Conservation (phyloP, 2,888 invertebrate species). For the Pseudeuparius sepicola region DNA sequence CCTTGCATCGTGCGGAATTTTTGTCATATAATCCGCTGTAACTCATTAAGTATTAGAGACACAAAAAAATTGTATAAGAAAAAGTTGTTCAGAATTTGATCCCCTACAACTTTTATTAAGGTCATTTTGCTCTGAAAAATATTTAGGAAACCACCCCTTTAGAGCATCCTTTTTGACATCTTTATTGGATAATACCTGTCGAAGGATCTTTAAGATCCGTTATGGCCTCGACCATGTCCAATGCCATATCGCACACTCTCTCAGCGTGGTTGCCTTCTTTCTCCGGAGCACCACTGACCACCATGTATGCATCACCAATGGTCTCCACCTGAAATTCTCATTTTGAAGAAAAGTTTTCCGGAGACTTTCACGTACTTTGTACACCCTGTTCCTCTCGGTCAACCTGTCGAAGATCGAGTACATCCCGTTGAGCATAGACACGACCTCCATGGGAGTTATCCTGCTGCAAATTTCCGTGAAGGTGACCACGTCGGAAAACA, state of each 20-base stretch:
- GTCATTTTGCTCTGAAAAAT: too few species aligned
- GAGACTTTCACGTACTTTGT: too few species aligned
- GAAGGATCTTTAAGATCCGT: constrained; percentile 86
- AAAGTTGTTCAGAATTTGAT: too few species aligned
- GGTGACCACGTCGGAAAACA: constrained; percentile 96
- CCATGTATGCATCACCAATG: constrained; percentile 98
- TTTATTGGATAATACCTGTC: too few species aligned
- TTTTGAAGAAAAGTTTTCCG: too few species aligned
- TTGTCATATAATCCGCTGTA: too few species aligned
- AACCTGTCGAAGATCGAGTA: constrained; percentile 94
- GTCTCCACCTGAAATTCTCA: constrained; percentile 88
- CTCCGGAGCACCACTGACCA: constrained; percentile 90
- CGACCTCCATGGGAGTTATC: constrained; percentile 95
- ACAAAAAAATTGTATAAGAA: too few species aligned
- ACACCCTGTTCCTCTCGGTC: constrained; percentile 86
- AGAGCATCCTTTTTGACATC: too few species aligned
- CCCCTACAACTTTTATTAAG: too few species aligned
- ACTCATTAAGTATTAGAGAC: too few species aligned
- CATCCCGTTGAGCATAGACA: constrained; percentile 95
- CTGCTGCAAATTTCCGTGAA: constrained; percentile 96
- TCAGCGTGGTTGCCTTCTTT: constrained; percentile 85
- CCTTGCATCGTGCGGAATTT: too few species aligned
- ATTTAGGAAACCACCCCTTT: too few species aligned
- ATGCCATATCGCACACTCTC: constrained; percentile 88
- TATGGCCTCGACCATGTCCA: constrained; percentile 93